These are phyloP conservation scores for Callyntrura sp. DNA, from an alignment of 2,888 invertebrate genomes.

Conservation along the genomic window DNA sequence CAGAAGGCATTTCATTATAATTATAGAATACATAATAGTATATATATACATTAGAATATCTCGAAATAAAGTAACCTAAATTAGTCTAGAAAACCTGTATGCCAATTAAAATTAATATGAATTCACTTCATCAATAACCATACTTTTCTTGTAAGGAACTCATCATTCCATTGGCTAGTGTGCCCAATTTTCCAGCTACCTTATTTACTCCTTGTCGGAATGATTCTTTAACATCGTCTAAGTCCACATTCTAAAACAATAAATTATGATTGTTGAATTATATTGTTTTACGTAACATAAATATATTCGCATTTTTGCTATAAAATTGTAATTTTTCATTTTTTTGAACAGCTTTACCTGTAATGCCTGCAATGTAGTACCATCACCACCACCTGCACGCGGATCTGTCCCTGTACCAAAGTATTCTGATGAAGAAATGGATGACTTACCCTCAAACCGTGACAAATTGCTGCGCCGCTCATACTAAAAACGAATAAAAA, in stretches of 20 bases:
- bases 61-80: no score
- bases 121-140: slow-evolving; percentile 80
- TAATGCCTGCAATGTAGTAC: slow-evolving; percentile 59
- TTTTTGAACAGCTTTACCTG: slow-evolving; percentile 51
- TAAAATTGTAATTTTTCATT: not conserved
- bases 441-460: slow-evolving; percentile 96
- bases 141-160: slow-evolving; percentile 93
- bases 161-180: slow-evolving; percentile 97
- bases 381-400: slow-evolving; percentile 11
- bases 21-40: no score
- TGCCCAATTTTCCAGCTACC: slow-evolving; percentile 98
- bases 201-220: slow-evolving; percentile 98
- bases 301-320: no score
- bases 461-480: slow-evolving; percentile 88
- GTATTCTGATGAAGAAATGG: slow-evolving; percentile 98
- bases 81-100: no score
- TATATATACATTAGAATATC: no score
- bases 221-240: slow-evolving; percentile 98
- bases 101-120: not conserved
- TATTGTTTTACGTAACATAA: no score
- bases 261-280: not conserved
- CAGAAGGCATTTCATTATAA: no score
- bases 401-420: slow-evolving; percentile 88
- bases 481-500: slow-evolving; percentile 85
- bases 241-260: slow-evolving; percentile 88